Percentiles rank a stretch among this genome's conserved stretches.
Evolutionary conservation across 2,797 vertebrate genomes (phyloP).

Genomic region (Megaceryle alcyon): DNA sequence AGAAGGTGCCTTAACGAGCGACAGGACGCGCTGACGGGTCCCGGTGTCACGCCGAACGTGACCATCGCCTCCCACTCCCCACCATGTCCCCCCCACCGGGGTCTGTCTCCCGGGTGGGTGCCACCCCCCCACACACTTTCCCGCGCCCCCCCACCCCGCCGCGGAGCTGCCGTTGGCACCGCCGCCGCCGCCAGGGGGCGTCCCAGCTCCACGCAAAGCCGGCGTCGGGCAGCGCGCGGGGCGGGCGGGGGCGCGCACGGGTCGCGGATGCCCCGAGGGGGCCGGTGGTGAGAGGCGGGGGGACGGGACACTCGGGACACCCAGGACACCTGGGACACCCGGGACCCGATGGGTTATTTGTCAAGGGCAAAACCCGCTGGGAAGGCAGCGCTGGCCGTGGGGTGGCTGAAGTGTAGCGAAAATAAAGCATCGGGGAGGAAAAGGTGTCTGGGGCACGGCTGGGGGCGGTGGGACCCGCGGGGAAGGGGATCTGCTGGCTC

Average conservation of each 20-base stretch:
- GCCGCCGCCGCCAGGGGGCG: background rate
- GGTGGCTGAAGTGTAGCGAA: background rate
- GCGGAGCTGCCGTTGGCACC: too few relatives aligned
- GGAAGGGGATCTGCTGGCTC: background rate
- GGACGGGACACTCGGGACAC: too few relatives aligned
- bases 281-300: too few relatives aligned
- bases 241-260: too few relatives aligned
- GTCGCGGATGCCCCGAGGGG: background rate
- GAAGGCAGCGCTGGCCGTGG: background rate
- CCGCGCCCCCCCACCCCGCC: too few relatives aligned
- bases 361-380: background rate
- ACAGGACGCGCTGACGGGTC: background rate
- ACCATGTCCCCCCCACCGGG: too few relatives aligned
- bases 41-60: too few relatives aligned
- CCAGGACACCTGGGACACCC: too few relatives aligned
- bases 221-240: too few relatives aligned
- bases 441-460: background rate
- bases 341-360: rapidly evolving
- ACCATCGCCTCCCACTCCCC: too few relatives aligned
- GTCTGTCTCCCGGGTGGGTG: background rate
- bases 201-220: background rate
- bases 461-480: background rate
- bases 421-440: background rate
- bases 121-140: too few relatives aligned
- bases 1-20: background rate